These are phyloP conservation scores for Forbesichthys papilliferus DNA, from an alignment of 2,113 vertebrate species.

Conservation along the genomic window DNA sequence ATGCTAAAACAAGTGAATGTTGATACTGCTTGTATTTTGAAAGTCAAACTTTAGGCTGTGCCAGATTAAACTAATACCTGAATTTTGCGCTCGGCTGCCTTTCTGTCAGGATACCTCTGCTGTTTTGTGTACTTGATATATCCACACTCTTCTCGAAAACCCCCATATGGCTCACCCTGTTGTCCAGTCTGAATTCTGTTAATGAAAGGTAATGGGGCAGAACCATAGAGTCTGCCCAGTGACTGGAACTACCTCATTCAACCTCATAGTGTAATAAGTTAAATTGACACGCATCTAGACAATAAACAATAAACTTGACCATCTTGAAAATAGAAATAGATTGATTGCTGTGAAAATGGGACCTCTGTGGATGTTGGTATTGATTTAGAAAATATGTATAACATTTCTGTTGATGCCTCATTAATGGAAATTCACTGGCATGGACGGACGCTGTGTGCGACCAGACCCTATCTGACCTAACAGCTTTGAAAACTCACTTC, in stretches of 20 bases:
- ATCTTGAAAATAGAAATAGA: too few relatives aligned
- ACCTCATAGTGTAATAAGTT: too few relatives aligned
- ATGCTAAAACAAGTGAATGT: conserved; percentile 35
- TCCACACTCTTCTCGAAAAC: conserved; percentile 16
- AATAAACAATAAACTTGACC: too few relatives aligned
- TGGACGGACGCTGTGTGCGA: background rate
- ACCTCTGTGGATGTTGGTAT: too few relatives aligned
- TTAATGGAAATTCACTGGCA: too few relatives aligned
- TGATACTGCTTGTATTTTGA: conserved; percentile 37
- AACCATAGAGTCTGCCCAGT: conserved; percentile 53
- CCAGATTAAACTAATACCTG: conserved; percentile 7
- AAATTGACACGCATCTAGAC: too few relatives aligned
- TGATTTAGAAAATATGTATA: too few relatives aligned
- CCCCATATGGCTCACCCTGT: background rate
- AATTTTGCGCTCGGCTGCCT: background rate
- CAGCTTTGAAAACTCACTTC: conserved; percentile 33
- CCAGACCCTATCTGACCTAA: background rate
- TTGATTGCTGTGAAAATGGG: too few relatives aligned
- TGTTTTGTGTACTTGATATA: conserved; percentile 11
- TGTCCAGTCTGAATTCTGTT: conserved; percentile 28
- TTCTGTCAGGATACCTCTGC: background rate
- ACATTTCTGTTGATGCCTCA: too few relatives aligned
- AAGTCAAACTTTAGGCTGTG: conserved; percentile 19
- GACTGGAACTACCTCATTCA: conserved; percentile 21
- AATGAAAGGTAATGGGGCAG: conserved; percentile 59